Percentiles rank a stretch among this genome's conserved stretches.
These are phyloP conservation scores for Lithophane ornitopus DNA, from an alignment of 2,888 invertebrate genomes.

Conservation along the genomic window DNA sequence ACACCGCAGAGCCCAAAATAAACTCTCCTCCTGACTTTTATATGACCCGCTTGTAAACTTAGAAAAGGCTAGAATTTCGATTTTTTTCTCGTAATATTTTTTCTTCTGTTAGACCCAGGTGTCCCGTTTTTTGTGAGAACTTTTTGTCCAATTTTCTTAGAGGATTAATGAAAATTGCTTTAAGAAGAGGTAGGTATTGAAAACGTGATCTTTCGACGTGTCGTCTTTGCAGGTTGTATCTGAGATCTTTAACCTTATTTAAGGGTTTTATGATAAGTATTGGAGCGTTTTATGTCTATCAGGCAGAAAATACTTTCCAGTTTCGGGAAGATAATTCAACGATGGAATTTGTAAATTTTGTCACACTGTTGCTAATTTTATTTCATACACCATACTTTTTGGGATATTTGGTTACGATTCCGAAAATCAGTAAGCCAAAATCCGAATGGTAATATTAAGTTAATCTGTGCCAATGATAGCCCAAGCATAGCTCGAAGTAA, in stretches of 20 bases:
- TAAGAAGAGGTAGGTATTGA: constrained; percentile 56
- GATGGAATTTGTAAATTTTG: not conserved
- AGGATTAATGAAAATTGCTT: constrained; percentile 56
- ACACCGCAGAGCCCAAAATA: constrained; percentile 56
- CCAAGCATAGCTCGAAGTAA: not conserved
- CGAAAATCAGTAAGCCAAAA: too few species aligned
- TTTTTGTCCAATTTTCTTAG: constrained; percentile 55
- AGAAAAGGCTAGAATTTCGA: constrained; percentile 52
- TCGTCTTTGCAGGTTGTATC: constrained; percentile 22
- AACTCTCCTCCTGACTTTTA: constrained; percentile 56
- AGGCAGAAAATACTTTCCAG: not conserved
- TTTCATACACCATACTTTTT: not conserved
- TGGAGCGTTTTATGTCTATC: constrained; percentile 2
- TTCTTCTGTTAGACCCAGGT: constrained; percentile 53
- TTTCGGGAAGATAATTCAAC: not conserved
- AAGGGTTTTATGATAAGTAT: constrained; percentile 25
- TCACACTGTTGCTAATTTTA: not conserved
- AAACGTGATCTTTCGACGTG: constrained; percentile 55
- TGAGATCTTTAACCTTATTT: constrained; percentile 40
- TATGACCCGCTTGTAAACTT: constrained; percentile 65
- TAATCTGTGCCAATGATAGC: not conserved
- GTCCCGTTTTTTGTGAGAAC: constrained; percentile 36
- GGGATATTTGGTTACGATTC: not conserved
- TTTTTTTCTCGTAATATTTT: constrained; percentile 55
- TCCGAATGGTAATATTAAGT: too few species aligned